Percentiles rank a stretch among this genome's conserved stretches.
Evolutionary conservation across 2,113 vertebrate genomes (phyloP).

Genomic region (Cryptomyrus ogoouensis): DNA sequence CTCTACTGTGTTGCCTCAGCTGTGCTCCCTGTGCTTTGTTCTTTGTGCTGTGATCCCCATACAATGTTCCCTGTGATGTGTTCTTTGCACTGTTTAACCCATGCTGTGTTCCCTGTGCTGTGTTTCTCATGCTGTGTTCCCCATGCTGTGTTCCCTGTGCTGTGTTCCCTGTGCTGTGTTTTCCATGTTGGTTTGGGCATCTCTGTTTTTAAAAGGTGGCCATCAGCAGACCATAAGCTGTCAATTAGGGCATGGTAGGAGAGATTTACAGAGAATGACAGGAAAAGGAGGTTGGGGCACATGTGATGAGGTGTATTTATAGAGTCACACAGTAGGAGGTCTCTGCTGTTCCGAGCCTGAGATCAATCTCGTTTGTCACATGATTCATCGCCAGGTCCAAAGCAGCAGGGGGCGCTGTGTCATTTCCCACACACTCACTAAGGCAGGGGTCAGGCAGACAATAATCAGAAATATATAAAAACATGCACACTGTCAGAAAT

Average conservation of each 20-base stretch:
- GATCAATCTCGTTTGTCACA: neutral
- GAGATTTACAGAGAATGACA: neutral
- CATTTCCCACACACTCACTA: neutral
- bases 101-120: neutral
- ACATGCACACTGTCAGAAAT: neutral
- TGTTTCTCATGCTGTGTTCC: neutral
- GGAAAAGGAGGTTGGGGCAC: neutral
- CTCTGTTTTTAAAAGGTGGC: neutral
- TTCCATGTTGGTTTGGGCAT: neutral
- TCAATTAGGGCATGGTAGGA: neutral
- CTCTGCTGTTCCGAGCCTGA: neutral
- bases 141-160: too few species aligned
- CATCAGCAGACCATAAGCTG: neutral
- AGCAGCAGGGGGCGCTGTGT: neutral
- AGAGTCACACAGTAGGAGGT: neutral
- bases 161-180: neutral
- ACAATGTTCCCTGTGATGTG: neutral
- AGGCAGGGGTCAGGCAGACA: neutral
- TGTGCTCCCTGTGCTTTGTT: neutral
- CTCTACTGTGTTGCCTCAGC: neutral
- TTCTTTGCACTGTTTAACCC: neutral
- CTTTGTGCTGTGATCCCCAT: neutral
- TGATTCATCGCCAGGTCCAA: neutral
- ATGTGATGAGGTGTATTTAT: neutral
- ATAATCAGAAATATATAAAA: neutral